Evolutionary conservation across 2,113 vertebrate genomes (phyloP).

Genomic region (Prionailurus bengalensis): DNA sequence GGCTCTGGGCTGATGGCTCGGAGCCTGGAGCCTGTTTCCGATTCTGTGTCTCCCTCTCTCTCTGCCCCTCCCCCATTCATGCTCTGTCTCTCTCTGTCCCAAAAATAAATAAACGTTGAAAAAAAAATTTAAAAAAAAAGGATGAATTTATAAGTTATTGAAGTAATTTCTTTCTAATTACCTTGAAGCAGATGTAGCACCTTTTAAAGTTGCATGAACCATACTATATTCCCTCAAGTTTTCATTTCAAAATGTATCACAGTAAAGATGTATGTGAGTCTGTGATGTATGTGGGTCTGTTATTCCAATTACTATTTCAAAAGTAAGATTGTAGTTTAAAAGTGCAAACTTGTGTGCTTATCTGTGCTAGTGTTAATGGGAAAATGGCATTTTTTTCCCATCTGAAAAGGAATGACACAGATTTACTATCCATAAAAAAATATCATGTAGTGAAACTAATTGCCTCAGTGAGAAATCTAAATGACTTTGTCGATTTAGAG

Average conservation of each 20-base stretch:
- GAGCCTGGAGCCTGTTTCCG: too few relatives aligned
- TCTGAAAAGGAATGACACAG: conserved; percentile 6
- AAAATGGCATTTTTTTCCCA: conserved; percentile 31
- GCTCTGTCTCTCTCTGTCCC: too few relatives aligned
- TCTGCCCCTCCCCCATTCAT: too few relatives aligned
- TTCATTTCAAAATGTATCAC: conserved; percentile 12
- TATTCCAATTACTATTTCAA: conserved; percentile 48
- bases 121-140: too few relatives aligned
- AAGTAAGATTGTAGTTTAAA: background rate
- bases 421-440: conserved; percentile 36
- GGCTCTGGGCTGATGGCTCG: too few relatives aligned
- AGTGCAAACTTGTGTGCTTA: background rate
- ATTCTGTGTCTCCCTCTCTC: too few relatives aligned
- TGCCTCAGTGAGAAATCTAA: conserved; percentile 62
- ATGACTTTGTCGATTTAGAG: conserved; percentile 64
- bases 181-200: background rate
- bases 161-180: background rate
- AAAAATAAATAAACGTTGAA: too few relatives aligned
- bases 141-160: background rate
- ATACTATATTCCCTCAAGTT: background rate
- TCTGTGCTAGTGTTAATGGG: background rate
- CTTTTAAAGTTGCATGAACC: background rate
- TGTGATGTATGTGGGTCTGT: background rate
- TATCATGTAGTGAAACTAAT: conserved; percentile 40
- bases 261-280: background rate